Conservation (phyloP, 2,113 vertebrate species). For the Plecturocebus donacophilus region DNA sequence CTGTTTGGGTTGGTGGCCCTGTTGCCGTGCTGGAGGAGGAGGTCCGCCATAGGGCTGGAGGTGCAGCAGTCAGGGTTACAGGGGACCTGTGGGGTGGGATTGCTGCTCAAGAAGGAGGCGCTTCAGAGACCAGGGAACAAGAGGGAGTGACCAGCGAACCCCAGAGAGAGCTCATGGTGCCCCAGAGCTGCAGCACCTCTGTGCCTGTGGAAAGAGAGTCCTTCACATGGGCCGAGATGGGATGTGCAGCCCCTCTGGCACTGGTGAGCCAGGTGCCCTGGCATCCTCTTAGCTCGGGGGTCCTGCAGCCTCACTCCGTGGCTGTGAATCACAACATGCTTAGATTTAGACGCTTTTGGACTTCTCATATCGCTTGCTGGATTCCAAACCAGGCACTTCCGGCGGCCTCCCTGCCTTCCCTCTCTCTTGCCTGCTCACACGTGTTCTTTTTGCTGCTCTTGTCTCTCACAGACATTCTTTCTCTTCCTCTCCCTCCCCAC, state of each 20-base stretch:
- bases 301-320: not conserved
- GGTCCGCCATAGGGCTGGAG: not conserved
- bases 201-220: not conserved
- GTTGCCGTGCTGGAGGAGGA: not conserved
- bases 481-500: not conserved
- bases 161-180: not conserved
- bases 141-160: not conserved
- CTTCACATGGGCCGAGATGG: not conserved
- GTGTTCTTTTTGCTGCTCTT: constrained; percentile 48
- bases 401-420: constrained; percentile 34
- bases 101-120: not conserved
- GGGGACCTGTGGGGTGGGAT: not conserved
- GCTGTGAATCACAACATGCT: not conserved
- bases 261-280: too few relatives aligned
- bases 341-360: constrained; percentile 44
- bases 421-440: not conserved
- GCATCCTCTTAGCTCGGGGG: fast-evolving
- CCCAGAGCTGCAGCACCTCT: not conserved
- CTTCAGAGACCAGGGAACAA: not conserved
- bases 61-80: not conserved
- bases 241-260: too few relatives aligned
- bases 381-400: constrained; percentile 58
- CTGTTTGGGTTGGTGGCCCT: not conserved
- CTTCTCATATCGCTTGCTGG: constrained; percentile 10
- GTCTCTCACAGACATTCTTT: constrained; percentile 57